Percentiles rank a stretch among this genome's conserved stretches.
These are phyloP conservation scores for Megalonaias nervosa DNA, from an alignment of 1,140 invertebrate species.

Conservation along the genomic window DNA sequence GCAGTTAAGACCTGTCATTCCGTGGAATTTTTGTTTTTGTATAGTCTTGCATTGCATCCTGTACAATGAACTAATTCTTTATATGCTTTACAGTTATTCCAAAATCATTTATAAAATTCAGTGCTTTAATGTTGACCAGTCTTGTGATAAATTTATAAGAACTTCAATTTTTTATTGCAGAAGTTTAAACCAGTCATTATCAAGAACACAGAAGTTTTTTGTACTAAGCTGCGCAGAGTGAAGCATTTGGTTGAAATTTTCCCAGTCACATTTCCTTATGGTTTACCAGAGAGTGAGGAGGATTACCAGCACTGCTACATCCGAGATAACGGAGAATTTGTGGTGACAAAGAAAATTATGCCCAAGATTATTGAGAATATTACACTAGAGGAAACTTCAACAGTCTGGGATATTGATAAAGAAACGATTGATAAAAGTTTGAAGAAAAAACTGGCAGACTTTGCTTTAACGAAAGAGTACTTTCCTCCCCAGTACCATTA, in stretches of 20 bases:
- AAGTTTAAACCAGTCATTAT: constrained; percentile 35
- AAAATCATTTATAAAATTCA: background rate
- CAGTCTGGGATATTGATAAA: constrained; percentile 73
- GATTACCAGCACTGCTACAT: constrained; percentile 81
- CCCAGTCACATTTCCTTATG: constrained; percentile 87
- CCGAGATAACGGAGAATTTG: constrained; percentile 84
- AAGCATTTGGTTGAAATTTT: constrained; percentile 90
- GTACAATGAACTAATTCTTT: background rate
- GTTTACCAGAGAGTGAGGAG: constrained; percentile 79
- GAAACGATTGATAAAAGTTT: constrained; percentile 79
- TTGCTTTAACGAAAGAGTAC: constrained; percentile 46
- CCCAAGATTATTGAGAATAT: constrained; percentile 74
- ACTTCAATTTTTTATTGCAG: constrained; percentile 29
- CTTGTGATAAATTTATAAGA: background rate
- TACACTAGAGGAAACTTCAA: constrained; percentile 43
- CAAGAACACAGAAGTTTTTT: constrained; percentile 49
- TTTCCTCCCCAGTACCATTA: constrained; percentile 52
- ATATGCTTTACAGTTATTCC: background rate
- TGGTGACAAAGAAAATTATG: constrained; percentile 70
- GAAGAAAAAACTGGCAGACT: constrained; percentile 77
- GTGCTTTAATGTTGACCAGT: too few relatives aligned
- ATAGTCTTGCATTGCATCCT: background rate
- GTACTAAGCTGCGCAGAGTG: constrained; percentile 81
- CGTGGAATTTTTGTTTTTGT: constrained; percentile 37
- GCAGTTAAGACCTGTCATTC: constrained; percentile 19